phyloP scores from a whole-genome alignment of 2,113 vertebrate genomes.

The Hystrix cristata region DNA sequence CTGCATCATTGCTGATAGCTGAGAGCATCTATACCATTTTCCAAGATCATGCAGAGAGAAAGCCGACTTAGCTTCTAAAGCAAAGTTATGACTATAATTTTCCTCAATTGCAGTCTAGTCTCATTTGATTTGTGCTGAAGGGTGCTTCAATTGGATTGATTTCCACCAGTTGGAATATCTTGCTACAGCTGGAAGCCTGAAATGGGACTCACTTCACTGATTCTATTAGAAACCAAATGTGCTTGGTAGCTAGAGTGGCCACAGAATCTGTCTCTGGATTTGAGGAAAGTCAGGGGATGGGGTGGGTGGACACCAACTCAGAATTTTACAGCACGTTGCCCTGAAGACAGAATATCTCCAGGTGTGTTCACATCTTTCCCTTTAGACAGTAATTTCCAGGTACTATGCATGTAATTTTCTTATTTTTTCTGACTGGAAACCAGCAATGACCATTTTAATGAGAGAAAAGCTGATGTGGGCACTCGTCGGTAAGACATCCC shows the following conservation, averaged over 20 bases:
- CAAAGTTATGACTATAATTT: conserved; percentile 88
- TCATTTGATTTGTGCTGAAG: conserved; percentile 90
- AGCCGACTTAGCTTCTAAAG: conserved; percentile 82
- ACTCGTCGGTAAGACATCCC: conserved; percentile 34
- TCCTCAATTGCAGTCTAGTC: conserved; percentile 86
- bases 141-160: conserved; percentile 85
- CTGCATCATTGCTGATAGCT: conserved; percentile 75
- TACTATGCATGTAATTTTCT: background rate
- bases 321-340: background rate
- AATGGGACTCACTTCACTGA: conserved; percentile 80
- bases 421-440: conserved; percentile 51
- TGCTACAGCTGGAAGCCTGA: conserved; percentile 84
- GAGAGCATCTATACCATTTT: conserved; percentile 80
- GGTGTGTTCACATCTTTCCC: background rate
- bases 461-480: background rate
- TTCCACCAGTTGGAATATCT: conserved; percentile 87
- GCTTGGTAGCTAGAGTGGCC: conserved; percentile 70
- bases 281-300: conserved; percentile 57
- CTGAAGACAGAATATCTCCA: conserved; percentile 37
- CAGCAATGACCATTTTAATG: background rate
- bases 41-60: conserved; percentile 81
- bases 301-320: conserved; percentile 25
- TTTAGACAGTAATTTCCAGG: background rate
- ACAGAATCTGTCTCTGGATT: conserved; percentile 65
- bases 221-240: conserved; percentile 81